phyloP scores from a whole-genome alignment of 2,888 invertebrate genomes.

The Actias luna region DNA sequence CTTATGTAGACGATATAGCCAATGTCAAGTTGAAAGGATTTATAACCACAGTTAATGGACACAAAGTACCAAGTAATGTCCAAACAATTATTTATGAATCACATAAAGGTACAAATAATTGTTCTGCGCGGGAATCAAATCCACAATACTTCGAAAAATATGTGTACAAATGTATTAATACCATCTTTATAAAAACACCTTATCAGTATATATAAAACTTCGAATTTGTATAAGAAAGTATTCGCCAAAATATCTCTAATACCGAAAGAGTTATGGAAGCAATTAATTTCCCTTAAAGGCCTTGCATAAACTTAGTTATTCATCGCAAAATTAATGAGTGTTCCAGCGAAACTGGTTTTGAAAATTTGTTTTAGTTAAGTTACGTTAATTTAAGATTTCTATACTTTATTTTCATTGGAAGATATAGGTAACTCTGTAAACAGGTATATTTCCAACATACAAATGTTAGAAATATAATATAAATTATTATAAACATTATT shows the following conservation, averaged over 20 bases:
- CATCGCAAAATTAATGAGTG: slow-evolving; percentile 24
- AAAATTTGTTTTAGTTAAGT: slow-evolving; percentile 16
- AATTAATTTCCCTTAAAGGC: slow-evolving; percentile 34
- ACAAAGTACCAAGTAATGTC: too few relatives aligned
- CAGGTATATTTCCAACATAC: too few relatives aligned
- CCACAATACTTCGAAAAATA: too few relatives aligned
- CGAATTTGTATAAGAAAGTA: slow-evolving; percentile 13
- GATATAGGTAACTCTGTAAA: background rate
- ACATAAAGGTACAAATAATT: too few relatives aligned
- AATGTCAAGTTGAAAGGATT: too few relatives aligned
- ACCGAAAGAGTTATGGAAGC: slow-evolving; percentile 29
- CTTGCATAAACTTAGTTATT: slow-evolving; percentile 26
- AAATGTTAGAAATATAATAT: too few relatives aligned
- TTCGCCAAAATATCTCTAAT: slow-evolving; percentile 17
- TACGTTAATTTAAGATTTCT: slow-evolving; percentile 15
- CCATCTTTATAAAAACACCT: background rate
- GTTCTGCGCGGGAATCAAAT: too few relatives aligned
- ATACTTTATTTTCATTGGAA: background rate
- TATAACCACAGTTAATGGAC: too few relatives aligned
- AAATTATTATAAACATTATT: too few relatives aligned
- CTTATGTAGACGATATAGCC: too few relatives aligned
- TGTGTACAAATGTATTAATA: background rate
- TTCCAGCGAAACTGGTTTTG: slow-evolving; percentile 16
- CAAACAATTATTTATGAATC: too few relatives aligned
- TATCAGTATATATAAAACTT: background rate